These are phyloP conservation scores for Pseudomugil tenellus DNA, from an alignment of 2,797 vertebrate species.

Conservation along the genomic window DNA sequence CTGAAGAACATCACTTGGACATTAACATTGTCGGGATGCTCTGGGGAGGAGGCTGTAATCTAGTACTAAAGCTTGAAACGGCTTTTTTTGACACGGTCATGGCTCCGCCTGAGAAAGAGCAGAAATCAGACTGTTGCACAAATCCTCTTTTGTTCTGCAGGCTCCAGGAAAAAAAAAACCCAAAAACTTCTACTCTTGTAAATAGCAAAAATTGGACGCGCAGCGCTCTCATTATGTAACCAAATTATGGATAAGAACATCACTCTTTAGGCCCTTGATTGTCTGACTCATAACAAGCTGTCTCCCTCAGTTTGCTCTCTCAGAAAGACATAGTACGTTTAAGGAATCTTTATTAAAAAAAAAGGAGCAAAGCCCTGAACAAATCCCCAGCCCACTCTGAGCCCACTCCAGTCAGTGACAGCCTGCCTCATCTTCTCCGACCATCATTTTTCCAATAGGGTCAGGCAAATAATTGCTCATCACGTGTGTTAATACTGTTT, in stretches of 20 bases:
- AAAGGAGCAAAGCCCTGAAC: conserved; percentile 48
- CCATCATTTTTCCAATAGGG: conserved; percentile 65
- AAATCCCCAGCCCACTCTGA: conserved; percentile 29
- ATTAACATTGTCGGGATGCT: conserved; percentile 73
- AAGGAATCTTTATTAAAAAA: conserved; percentile 67
- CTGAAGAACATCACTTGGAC: conserved; percentile 78
- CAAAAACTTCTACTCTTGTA: conserved; percentile 5
- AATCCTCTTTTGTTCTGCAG: conserved; percentile 26
- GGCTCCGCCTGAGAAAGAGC: conserved; percentile 43
- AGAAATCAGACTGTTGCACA: conserved; percentile 41
- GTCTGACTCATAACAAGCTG: conserved; percentile 32
- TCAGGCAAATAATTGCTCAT: conserved; percentile 78
- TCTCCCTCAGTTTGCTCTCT: conserved; percentile 38
- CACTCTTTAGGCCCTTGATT: conserved; percentile 38
- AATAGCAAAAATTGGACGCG: conserved; percentile 37
- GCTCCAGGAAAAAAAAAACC: conserved; percentile 2
- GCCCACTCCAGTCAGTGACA: conserved; percentile 34
- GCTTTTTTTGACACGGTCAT: conserved; percentile 52
- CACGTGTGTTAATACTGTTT: conserved; percentile 75
- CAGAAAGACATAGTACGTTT: conserved; percentile 40
- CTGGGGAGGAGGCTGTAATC: conserved; percentile 55
- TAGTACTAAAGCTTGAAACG: conserved; percentile 59
- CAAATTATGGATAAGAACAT: conserved; percentile 42
- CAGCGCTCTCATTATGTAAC: conserved; percentile 39
- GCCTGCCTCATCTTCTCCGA: conserved; percentile 43